These are phyloP conservation scores for Drosophila pandora DNA, from an alignment of 1,140 invertebrate species.

Conservation along the genomic window DNA sequence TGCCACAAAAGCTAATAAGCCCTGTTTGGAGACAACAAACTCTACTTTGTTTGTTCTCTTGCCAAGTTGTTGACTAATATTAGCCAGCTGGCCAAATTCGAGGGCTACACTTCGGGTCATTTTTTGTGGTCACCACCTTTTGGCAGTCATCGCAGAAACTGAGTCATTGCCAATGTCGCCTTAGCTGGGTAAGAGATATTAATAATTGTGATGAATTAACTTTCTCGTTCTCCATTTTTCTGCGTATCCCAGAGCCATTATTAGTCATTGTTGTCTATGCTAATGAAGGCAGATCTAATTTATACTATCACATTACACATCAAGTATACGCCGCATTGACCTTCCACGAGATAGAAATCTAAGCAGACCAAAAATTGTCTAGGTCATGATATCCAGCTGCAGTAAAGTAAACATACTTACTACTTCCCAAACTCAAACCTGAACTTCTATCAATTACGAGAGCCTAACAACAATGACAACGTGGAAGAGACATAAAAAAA, in stretches of 20 bases:
- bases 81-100: slow-evolving; percentile 35
- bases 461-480: slow-evolving; percentile 40
- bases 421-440: slow-evolving; percentile 3
- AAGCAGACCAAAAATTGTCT: slow-evolving; percentile 57
- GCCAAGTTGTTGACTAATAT: slow-evolving; percentile 44
- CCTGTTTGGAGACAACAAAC: slow-evolving; percentile 30
- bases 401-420: slow-evolving; percentile 36
- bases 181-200: slow-evolving; percentile 5
- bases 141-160: slow-evolving; percentile 12
- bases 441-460: slow-evolving; percentile 54
- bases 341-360: slow-evolving; percentile 52
- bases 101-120: slow-evolving; percentile 25
- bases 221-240: slow-evolving; percentile 10
- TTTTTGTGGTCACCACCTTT: slow-evolving; percentile 18
- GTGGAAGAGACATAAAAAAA: slow-evolving; percentile 34
- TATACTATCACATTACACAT: slow-evolving; percentile 19
- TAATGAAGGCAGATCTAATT: slow-evolving; percentile 19
- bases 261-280: slow-evolving; percentile 47
- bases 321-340: slow-evolving; percentile 48
- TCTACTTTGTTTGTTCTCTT: slow-evolving; percentile 13
- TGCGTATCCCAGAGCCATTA: slow-evolving; percentile 19
- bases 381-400: slow-evolving; percentile 66
- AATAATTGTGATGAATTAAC: slow-evolving; percentile 28
- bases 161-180: slow-evolving; percentile 44
- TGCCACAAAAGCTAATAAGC: slow-evolving; percentile 20